A percentile compares a stretch with the other conserved stretches of the same genome.
These are phyloP conservation scores for Phrynocephalus guinanensis DNA, from an alignment of 2,797 vertebrate genomes.

Conservation along the genomic window DNA sequence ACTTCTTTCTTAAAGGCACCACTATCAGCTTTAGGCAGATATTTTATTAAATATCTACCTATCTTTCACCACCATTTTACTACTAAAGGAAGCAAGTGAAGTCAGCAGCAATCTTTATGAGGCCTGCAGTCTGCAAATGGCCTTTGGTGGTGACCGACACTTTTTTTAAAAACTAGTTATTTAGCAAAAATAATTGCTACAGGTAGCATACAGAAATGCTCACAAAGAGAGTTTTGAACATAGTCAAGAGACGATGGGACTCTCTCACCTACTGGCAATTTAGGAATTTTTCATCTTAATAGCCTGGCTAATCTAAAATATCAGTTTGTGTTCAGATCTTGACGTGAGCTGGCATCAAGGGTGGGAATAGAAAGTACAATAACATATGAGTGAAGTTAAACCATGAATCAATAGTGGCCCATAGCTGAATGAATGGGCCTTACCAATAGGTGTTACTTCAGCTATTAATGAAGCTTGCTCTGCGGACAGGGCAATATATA, in stretches of 20 bases:
- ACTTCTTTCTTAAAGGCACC: neutral
- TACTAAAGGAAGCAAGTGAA: neutral
- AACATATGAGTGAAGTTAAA: conserved; percentile 56
- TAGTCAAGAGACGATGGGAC: conserved; percentile 13
- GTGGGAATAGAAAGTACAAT: conserved; percentile 54
- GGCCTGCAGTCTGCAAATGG: neutral
- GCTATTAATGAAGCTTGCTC: conserved; percentile 72
- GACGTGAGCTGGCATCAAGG: conserved; percentile 37
- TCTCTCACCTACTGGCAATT: conserved; percentile 16
- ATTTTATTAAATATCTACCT: too few species aligned
- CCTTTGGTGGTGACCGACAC: neutral
- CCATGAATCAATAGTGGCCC: conserved; percentile 63
- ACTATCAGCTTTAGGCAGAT: too few species aligned
- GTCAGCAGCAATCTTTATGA: neutral
- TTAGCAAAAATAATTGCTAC: neutral
- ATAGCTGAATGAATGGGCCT: conserved; percentile 66
- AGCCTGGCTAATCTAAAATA: conserved; percentile 31
- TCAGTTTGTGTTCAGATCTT: conserved; percentile 31
- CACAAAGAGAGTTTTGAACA: neutral
- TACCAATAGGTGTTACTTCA: conserved; percentile 76
- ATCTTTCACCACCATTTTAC: neutral
- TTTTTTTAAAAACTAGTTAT: neutral
- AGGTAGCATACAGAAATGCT: neutral
- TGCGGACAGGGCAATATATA: conserved; percentile 46
- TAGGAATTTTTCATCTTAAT: conserved; percentile 1